These are phyloP conservation scores for Halotydeus destructor DNA, from an alignment of 1,140 invertebrate genomes.

Conservation along the genomic window DNA sequence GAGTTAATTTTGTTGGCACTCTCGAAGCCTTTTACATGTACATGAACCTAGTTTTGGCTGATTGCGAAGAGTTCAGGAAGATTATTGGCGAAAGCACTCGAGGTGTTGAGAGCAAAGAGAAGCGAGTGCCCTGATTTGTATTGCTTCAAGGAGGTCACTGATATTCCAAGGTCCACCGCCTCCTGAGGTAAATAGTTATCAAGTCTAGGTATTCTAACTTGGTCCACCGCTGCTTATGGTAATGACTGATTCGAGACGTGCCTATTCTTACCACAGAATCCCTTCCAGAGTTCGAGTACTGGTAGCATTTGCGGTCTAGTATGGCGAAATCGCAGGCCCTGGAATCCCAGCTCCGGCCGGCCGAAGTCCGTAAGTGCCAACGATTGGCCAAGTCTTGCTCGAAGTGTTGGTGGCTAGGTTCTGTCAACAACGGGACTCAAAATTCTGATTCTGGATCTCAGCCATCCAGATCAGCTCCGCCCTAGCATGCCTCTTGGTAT, in stretches of 20 bases:
- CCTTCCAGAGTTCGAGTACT: slow-evolving; percentile 78
- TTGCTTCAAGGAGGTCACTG: slow-evolving; percentile 76
- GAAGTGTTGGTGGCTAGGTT: slow-evolving; percentile 81
- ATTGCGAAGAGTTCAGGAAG: slow-evolving; percentile 85
- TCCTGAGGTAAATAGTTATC: slow-evolving; percentile 38
- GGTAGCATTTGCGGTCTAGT: slow-evolving; percentile 64
- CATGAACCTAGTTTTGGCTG: slow-evolving; percentile 88
- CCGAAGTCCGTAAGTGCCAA: slow-evolving; percentile 41
- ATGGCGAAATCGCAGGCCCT: slow-evolving; percentile 68
- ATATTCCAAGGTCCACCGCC: slow-evolving; percentile 96
- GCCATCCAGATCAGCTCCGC: too few species aligned
- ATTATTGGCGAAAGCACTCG: slow-evolving; percentile 64
- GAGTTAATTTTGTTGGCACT: slow-evolving; percentile 88
- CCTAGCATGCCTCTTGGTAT: slow-evolving; percentile 47
- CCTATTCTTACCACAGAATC: too few species aligned
- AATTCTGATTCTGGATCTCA: slow-evolving; percentile 26
- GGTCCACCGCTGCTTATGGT: slow-evolving; percentile 40
- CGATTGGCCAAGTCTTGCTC: slow-evolving; percentile 63
- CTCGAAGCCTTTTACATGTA: slow-evolving; percentile 87
- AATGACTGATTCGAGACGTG: too few species aligned
- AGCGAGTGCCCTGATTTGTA: slow-evolving; percentile 84
- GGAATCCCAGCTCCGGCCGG: slow-evolving; percentile 36
- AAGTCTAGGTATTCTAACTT: slow-evolving; percentile 4
- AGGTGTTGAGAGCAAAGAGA: slow-evolving; percentile 71
- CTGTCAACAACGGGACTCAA: slow-evolving; percentile 69